Conservation (phyloP, 2,888 invertebrate species). For the Ephialtes manifestator region DNA sequence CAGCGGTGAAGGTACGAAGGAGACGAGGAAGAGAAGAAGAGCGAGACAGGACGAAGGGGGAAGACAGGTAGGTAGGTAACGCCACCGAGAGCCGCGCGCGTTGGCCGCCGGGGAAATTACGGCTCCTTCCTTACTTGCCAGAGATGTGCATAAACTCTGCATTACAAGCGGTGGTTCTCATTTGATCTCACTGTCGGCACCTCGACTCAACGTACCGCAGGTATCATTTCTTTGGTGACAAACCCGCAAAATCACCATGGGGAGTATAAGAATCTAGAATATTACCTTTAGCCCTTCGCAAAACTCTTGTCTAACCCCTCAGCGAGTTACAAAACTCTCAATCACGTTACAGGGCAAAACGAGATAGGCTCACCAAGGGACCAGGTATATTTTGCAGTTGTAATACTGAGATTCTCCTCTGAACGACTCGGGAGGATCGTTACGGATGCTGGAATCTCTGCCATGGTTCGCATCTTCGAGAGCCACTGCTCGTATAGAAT, state of each 20-base stretch:
- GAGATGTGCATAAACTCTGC: slow-evolving; percentile 85
- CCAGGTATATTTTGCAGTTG: background rate
- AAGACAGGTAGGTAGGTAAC: slow-evolving; percentile 84
- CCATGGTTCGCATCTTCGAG: slow-evolving; percentile 62
- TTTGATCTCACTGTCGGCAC: slow-evolving; percentile 49
- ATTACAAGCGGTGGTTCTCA: slow-evolving; percentile 83
- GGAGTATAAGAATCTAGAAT: background rate
- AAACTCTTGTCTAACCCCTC: background rate
- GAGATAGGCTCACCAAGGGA: background rate
- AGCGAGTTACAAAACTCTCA: background rate
- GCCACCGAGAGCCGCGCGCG: slow-evolving; percentile 81
- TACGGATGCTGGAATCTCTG: slow-evolving; percentile 22
- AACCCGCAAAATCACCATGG: background rate
- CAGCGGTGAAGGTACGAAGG: slow-evolving; percentile 62
- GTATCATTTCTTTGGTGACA: background rate
- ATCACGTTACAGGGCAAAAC: background rate
- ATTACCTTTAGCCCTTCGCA: background rate
- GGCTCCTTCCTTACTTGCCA: slow-evolving; percentile 83
- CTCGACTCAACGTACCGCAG: background rate
- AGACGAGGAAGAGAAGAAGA: slow-evolving; percentile 69
- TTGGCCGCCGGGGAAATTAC: slow-evolving; percentile 86
- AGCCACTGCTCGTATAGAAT: slow-evolving; percentile 84
- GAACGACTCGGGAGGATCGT: slow-evolving; percentile 40
- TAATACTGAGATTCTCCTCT: slow-evolving; percentile 22
- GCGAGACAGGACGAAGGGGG: slow-evolving; percentile 73